Evolutionary conservation across 1,140 invertebrate species (phyloP).

Genomic region (Sitobion miscanthi): DNA sequence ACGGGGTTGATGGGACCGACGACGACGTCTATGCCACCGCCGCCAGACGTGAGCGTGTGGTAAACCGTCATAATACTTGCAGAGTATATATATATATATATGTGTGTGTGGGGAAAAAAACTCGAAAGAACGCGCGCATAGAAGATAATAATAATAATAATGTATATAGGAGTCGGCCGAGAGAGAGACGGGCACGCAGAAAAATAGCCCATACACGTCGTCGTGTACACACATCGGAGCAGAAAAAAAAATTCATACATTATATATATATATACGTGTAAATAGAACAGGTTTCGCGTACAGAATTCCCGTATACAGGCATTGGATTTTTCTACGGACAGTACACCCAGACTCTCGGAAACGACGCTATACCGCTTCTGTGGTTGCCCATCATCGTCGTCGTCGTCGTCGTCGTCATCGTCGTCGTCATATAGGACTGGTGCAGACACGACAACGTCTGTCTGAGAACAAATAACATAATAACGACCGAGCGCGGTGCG

Average conservation of each 20-base stretch:
- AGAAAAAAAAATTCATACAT: background rate
- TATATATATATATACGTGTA: slow-evolving; percentile 26
- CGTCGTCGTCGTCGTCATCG: background rate
- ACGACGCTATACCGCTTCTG: background rate
- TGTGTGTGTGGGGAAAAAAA: background rate
- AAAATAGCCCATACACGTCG: background rate
- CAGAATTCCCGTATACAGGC: slow-evolving; percentile 59
- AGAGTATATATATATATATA: background rate
- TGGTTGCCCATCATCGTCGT: slow-evolving; percentile 15
- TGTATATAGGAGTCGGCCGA: background rate
- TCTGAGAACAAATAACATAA: slow-evolving; percentile 56
- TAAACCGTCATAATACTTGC: background rate
- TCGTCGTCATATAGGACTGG: background rate
- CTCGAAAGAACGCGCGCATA: slow-evolving; percentile 19
- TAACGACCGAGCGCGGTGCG: slow-evolving; percentile 61
- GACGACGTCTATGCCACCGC: background rate
- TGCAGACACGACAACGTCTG: slow-evolving; percentile 63
- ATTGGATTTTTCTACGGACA: slow-evolving; percentile 58
- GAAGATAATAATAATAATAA: background rate
- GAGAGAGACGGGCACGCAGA: background rate
- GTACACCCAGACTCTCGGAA: slow-evolving; percentile 63
- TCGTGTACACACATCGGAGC: background rate
- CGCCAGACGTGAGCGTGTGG: slow-evolving; percentile 23
- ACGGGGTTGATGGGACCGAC: slow-evolving; percentile 47
- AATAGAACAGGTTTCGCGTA: slow-evolving; percentile 57